Base-by-base conservation (phyloP, 2,113 vertebrate species). In the Clarias batrachus region DNA sequence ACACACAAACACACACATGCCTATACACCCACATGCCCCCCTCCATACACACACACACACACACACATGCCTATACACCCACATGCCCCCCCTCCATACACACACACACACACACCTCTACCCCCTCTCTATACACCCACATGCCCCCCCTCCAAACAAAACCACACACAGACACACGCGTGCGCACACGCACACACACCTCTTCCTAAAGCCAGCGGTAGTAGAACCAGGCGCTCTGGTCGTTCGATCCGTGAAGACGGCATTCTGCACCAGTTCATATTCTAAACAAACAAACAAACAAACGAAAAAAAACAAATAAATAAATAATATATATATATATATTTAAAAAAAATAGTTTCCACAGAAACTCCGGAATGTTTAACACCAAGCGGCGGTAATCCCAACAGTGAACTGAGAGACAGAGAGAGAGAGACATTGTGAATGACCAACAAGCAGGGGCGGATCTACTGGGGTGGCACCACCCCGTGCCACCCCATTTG, bases 161-260 rank as follows among this genome's bases (percentile, higher is more conserved):
- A n/a, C n/a, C n/a, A n/a, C n/a, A n/a, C n/a, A n/a, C n/a, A n/a
- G n/a, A n/a, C n/a, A n/a, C n/a, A n/a, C n/a, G n/a, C n/a, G n/a
- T n/a, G n/a, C n/a, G n/a, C n/a, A n/a, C n/a, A n/a, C n/a, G n/a
- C n/a, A 27, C n/a, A 87, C 86, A 85, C 84, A 98, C 97, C 97
- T 96, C 97, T 93, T 68, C 97, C 97, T 54, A 98, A 56, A 98
- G 94, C 97, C 97, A 97, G 71, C 97, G 96, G 81, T 98, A 96
- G 85, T 97, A 97, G 91, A 97, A 97, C 97, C 97, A 97, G 82
- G 96, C 96, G 19, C 97, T 98, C 95, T 98, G 97, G 88, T 98
- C 97, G 3, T 96, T 97, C 9, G 97, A 97, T 98, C 97, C 0
- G 97, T 98, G 92, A 98, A 98, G 93, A 98, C 96, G 86, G 97